A percentile compares a stretch with the other conserved stretches of the same genome.
These are phyloP conservation scores for Limnephilus marmoratus DNA, from an alignment of 2,888 invertebrate species.

Conservation along the genomic window DNA sequence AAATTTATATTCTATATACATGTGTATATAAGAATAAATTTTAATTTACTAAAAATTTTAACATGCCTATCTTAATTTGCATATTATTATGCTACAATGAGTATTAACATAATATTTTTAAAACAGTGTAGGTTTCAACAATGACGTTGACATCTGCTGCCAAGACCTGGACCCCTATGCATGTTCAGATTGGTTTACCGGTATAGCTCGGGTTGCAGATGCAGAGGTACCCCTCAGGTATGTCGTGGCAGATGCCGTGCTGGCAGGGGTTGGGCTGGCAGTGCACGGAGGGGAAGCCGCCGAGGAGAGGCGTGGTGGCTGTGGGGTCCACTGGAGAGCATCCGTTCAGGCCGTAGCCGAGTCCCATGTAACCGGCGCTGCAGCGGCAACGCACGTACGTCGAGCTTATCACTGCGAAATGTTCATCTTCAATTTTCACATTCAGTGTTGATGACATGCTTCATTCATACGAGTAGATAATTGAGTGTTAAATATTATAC, in stretches of 20 bases:
- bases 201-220: constrained; percentile 79
- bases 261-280: constrained; percentile 78
- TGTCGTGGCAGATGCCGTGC: constrained; percentile 79
- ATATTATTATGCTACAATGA: too few relatives aligned
- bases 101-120: too few relatives aligned
- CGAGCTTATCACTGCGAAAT: constrained; percentile 73
- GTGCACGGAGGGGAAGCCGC: constrained; percentile 67
- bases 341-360: constrained; percentile 87
- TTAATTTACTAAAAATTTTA: background rate
- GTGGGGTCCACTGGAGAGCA: constrained; percentile 74
- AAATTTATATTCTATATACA: too few relatives aligned
- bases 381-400: constrained; percentile 85
- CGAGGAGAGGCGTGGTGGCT: constrained; percentile 68
- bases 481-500: too few relatives aligned
- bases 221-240: constrained; percentile 76
- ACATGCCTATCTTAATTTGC: background rate
- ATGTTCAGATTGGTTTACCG: constrained; percentile 69
- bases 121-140: too few relatives aligned
- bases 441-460: background rate
- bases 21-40: too few relatives aligned
- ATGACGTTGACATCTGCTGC: too few relatives aligned
- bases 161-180: too few relatives aligned
- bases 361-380: constrained; percentile 86
- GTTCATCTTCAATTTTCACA: background rate
- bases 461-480: too few relatives aligned